Evolutionary conservation across 2,888 invertebrate genomes (phyloP).

Genomic region (Muschampia plurimacula): DNA sequence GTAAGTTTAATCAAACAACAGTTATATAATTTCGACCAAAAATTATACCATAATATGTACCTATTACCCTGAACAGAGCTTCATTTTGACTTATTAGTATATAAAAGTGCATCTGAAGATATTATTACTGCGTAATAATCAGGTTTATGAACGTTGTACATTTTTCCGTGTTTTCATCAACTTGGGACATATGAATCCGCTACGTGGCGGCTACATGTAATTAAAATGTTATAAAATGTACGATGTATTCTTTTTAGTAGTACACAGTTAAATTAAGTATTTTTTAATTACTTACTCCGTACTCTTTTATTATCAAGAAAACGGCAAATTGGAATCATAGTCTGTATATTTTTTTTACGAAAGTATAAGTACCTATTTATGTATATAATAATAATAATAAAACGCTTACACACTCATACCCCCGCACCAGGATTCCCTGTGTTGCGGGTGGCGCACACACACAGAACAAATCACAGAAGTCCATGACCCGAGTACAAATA

Average conservation of each 20-base stretch:
- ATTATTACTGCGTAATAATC: constrained; percentile 17
- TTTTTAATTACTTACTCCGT: constrained; percentile 3
- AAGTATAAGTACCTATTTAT: too few species aligned
- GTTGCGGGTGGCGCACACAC: too few species aligned
- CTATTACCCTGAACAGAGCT: not conserved
- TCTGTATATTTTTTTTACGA: too few species aligned
- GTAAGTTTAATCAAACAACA: too few species aligned
- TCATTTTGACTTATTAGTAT: not conserved
- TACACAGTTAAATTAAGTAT: constrained; percentile 22
- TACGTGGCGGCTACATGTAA: constrained; percentile 5
- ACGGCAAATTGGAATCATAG: not conserved
- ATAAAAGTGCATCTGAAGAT: constrained; percentile 5
- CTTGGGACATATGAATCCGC: constrained; percentile 4
- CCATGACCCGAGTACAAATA: too few species aligned
- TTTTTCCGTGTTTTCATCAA: constrained; percentile 27
- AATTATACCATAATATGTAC: not conserved
- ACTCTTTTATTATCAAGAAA: not conserved
- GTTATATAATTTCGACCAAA: too few species aligned
- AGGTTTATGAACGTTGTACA: not conserved
- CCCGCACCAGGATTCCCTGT: too few species aligned
- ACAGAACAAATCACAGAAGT: too few species aligned
- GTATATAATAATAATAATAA: too few species aligned
- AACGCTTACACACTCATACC: too few species aligned
- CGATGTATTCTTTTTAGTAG: constrained; percentile 11
- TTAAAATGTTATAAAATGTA: constrained; percentile 24